Base-by-base conservation (phyloP, 53 echinoderm and acorn worm species). In the Actinopyga echinites region DNA sequence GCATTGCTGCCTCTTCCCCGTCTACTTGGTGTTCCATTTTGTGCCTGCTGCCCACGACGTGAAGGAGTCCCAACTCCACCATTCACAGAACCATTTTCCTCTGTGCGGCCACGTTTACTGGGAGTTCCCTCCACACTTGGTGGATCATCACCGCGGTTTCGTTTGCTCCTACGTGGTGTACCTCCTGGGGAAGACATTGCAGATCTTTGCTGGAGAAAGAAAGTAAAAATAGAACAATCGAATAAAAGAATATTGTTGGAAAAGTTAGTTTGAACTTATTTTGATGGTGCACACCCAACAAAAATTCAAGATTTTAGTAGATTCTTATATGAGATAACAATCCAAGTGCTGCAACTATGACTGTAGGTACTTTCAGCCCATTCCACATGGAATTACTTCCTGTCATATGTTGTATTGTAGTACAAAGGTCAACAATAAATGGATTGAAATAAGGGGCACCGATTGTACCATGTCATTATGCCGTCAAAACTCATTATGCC, bases 161-260 rank as follows among this genome's bases (percentile, higher is more conserved):
- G 74, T 77, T 97, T 97, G 87, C 89, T 95, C 43, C 97, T 86
- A 13, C 89, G 71, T 4, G 93, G 93, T 67, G 93, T 95, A 38
- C 88, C 79, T 69, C 90, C 90, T 45, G 97, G 94, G 28, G 97
- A 97, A 0, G 81, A 80, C 81, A 80, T 80, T 6, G 34, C n/a
- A 10, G 12, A 62, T 24, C 49, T 49, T 77, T 30, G 19, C 55
- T 54, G 55, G 55, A 10, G 10, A 54, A 54, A 19, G 55, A 54
- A 54, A 12, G 55, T 54, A 10, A 12, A 19, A 54, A 19, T 10
- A 19, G 19, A 54, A 54, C 11, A 54, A 54, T 19, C 10, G 55
- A 54, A 54, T 12, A 12, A 54, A 12, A 19, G 11, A 54, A 54
- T 10, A 10, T 54, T 54, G 55, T 10, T 54, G 19, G 19, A 54